phyloP scores from a whole-genome alignment of 1,140 invertebrate species.

The Penaeus indicus region DNA sequence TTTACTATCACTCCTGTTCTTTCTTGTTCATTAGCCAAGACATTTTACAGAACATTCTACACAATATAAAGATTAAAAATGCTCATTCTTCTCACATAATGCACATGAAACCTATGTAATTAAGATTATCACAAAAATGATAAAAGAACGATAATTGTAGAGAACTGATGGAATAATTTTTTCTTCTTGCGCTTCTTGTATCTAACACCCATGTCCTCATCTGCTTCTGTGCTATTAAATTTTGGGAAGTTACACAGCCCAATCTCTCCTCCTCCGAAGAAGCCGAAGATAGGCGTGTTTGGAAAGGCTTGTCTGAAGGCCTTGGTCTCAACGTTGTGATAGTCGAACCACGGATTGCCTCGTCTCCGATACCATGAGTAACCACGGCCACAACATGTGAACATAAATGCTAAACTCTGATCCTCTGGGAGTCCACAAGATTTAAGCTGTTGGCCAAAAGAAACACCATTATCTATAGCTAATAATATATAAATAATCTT shows the following conservation, averaged over 20 bases:
- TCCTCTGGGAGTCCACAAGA: slow-evolving; percentile 33
- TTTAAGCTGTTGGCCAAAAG: background rate
- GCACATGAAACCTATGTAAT: no score
- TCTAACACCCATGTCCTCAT: background rate
- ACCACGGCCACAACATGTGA: slow-evolving; percentile 28
- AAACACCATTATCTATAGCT: background rate
- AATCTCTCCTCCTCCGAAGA: slow-evolving; percentile 77
- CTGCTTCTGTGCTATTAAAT: slow-evolving; percentile 43
- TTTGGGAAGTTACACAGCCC: slow-evolving; percentile 71
- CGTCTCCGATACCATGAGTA: slow-evolving; percentile 68
- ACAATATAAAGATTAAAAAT: no score
- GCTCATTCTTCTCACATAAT: no score
- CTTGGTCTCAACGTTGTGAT: slow-evolving; percentile 73
- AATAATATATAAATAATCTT: no score
- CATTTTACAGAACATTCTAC: no score
- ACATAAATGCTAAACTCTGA: slow-evolving; percentile 33
- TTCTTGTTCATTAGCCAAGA: no score
- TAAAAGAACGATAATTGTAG: slow-evolving; percentile 53
- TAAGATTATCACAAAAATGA: slow-evolving; percentile 53
- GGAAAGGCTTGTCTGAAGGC: slow-evolving; percentile 76
- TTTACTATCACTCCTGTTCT: no score
- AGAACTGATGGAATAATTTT: slow-evolving; percentile 53
- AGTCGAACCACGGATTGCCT: slow-evolving; percentile 5
- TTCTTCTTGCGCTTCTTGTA: slow-evolving; percentile 44
- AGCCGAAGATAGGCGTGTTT: slow-evolving; percentile 74